Conservation (phyloP, 2,797 vertebrate genomes). For the Thamnophis elegans region DNA sequence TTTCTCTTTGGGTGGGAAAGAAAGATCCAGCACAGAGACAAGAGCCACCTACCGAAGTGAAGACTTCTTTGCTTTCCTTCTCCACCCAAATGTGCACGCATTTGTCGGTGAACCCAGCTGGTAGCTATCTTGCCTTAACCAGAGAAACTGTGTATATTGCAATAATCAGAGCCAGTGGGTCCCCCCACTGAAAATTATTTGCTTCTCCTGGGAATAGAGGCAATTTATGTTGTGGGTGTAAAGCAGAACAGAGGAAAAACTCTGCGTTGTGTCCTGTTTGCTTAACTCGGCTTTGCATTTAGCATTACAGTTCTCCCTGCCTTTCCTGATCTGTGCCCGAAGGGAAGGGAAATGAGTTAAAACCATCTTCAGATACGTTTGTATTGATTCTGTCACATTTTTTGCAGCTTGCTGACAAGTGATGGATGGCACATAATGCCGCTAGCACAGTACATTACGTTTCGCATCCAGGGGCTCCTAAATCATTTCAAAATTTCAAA, state of each 20-base stretch:
- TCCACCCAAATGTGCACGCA: too few relatives aligned
- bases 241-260: slow-evolving; percentile 1
- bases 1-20: not conserved
- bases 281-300: slow-evolving; percentile 38
- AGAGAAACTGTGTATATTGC: not conserved
- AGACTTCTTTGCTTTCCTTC: not conserved
- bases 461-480: slow-evolving; percentile 71
- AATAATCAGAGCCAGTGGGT: not conserved
- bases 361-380: slow-evolving; percentile 73
- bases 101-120: too few relatives aligned
- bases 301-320: slow-evolving; percentile 18
- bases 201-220: not conserved
- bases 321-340: slow-evolving; percentile 42
- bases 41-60: not conserved
- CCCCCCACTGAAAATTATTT: accelerated
- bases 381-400: slow-evolving; percentile 78
- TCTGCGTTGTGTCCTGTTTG: not conserved
- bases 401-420: slow-evolving; percentile 75
- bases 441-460: slow-evolving; percentile 73
- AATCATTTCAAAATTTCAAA: slow-evolving; percentile 80
- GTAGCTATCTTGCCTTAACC: not conserved
- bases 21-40: not conserved
- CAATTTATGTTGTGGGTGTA: slow-evolving; percentile 11
- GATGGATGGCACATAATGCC: slow-evolving; percentile 73
- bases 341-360: slow-evolving; percentile 74